Base-by-base conservation (phyloP, 2,113 vertebrate species). In the Tretioscincus oriximinensis region DNA sequence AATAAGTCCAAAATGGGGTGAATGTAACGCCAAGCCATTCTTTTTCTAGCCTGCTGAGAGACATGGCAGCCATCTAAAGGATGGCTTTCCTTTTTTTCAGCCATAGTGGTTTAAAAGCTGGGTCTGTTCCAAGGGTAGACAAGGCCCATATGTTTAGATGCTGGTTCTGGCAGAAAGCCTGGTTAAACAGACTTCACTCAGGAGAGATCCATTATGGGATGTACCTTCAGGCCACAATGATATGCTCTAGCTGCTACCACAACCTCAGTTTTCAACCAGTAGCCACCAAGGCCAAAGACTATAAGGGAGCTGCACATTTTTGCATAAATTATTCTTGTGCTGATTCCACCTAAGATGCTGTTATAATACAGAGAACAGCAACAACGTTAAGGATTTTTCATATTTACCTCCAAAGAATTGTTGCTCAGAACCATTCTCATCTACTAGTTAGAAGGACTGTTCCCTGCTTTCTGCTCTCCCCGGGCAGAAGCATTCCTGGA, bases 141-240 rank as follows among this genome's bases (percentile, higher is more conserved):
- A 82, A 76, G 73, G 66, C 80, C 80, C 80, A 76, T 81, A 73
- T 81, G 64, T 64, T 81, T 77, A 78, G 76, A 74, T 29, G 61
- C 78, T 73, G 61, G 61, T 72, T 31, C 73, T 77, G 68, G 73
- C 73, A 61, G 22, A 49, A 82, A 84, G 81, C 61, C 72, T 0
- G 4, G 70, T 11, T 1, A 77, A 67, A 85, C 83, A 76, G 84
- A 70, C 73, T 80, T 67, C 49, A 4, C 0, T 0, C 5, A 64
- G 64, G 29, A 83, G 70, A 82, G 76, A 82, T 69, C 64, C 54
- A 61, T 5, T 6, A 12, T 6, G 22, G 35, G 75, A 77, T 77
- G 81, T 83, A 77, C 67, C 81, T 83, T 64, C 75, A 72, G 81
- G 75, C 3, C 64, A 67, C 68, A 74, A 54, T 81, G 54, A 73